Evolutionary conservation across 2,113 vertebrate species (phyloP), one percentile per base, ranked within the genome.

Genomic region (Chloebia gouldiae): DNA sequence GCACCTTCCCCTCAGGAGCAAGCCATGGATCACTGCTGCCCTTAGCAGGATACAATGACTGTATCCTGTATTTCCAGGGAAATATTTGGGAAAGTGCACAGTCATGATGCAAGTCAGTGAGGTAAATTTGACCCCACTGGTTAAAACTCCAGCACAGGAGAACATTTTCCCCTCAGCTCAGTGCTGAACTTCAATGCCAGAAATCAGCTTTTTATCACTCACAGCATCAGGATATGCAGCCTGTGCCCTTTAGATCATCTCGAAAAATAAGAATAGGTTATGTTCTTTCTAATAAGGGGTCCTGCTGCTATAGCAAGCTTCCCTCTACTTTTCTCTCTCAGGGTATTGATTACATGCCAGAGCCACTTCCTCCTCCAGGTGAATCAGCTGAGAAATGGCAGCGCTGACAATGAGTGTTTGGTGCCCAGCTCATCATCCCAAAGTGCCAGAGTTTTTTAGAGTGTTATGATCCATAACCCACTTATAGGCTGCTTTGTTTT

Each of bases 301-400:
- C 93, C 80, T 86, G 94, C 94, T 97, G 95, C 83, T 95, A 23
- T 14, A 66, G 66, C 60, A 81, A 90, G 88, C 88, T 96, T 76
- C 75, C 66, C 72, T 88, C 57, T 51, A 25, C 56, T 73, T 92
- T 39, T 42, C 61, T 90, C 89, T 50, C 68, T 79, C 45, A n/a
- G 37, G 49, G 6, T 95, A 97, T 98, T 80, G 97, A 98, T 97
- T 96, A 95, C 57, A 84, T 97, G 98, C 96, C 98, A 98, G 94
- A 96, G 53, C 21, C 30, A 45, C 86, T 94, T 91, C 85, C 95
- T 71, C 64, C 40, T 77, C 71, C 87, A 45, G 37, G 65, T 90
- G 47, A 88, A 69, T 82, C 85, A 76, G 59, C 73, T 81, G 76
- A 96, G 91, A 97, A 97, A 97, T 97, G 96, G 91, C 96, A 98